A percentile compares a stretch with the other conserved stretches of the same genome.
These are phyloP conservation scores for Ypsolopha scabrella DNA, from an alignment of 2,888 invertebrate genomes.

Conservation along the genomic window DNA sequence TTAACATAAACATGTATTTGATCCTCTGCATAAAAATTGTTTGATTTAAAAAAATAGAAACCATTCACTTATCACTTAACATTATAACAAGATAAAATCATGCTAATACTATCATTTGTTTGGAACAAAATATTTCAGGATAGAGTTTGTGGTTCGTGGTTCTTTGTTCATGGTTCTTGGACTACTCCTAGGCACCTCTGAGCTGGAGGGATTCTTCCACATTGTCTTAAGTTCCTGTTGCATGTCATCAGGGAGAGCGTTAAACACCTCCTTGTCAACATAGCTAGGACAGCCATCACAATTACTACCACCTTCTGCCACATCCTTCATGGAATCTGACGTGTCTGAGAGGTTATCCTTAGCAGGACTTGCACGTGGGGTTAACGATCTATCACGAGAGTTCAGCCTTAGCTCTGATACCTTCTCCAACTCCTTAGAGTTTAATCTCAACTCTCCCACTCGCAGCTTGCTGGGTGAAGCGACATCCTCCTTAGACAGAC, in stretches of 20 bases:
- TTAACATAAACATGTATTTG: conserved; percentile 69
- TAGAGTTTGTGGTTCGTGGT: conserved; percentile 64
- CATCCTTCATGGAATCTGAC: conserved; percentile 51
- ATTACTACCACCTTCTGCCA: conserved; percentile 38
- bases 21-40: conserved; percentile 67
- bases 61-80: conserved; percentile 68
- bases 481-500: conserved; percentile 61
- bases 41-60: conserved; percentile 71
- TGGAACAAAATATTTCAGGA: conserved; percentile 77
- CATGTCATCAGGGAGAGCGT: conserved; percentile 77
- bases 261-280: conserved; percentile 77
- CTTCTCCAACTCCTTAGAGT: conserved; percentile 73
- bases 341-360: conserved; percentile 52
- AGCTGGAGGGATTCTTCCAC: conserved; percentile 69
- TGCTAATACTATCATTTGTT: conserved; percentile 72
- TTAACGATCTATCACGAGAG: conserved; percentile 53
- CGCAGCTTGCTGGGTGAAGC: conserved; percentile 78
- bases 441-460: conserved; percentile 75
- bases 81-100: conserved; percentile 60
- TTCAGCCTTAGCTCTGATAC: conserved; percentile 58
- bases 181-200: conserved; percentile 48
- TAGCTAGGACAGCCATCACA: conserved; percentile 73
- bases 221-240: conserved; percentile 80
- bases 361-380: conserved; percentile 58
- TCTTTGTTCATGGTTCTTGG: conserved; percentile 65